Percentiles rank a stretch among this genome's conserved stretches.
Conservation (phyloP, 1,140 invertebrate genomes). For the Atta texana region DNA sequence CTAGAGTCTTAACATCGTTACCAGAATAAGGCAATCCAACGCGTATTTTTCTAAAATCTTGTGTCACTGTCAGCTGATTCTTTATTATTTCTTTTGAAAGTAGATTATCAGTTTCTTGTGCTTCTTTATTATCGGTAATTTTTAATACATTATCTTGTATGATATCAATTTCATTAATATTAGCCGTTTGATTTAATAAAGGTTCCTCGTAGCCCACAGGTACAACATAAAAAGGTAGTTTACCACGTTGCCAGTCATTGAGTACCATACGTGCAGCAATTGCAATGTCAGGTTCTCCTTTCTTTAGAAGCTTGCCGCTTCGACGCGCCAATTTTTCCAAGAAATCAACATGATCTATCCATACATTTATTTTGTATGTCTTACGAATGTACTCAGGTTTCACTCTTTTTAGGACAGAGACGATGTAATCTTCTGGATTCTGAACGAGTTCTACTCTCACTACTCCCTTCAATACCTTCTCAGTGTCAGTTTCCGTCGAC, state of each 20-base stretch:
- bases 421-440: constrained; percentile 98
- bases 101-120: constrained; percentile 73
- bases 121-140: constrained; percentile 19
- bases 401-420: constrained; percentile 94
- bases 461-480: constrained; percentile 98
- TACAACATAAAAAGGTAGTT: constrained; percentile 96
- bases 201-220: constrained; percentile 93
- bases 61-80: constrained; percentile 86
- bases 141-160: constrained; percentile 75
- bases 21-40: constrained; percentile 91
- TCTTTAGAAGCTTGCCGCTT: constrained; percentile 96
- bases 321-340: constrained; percentile 95
- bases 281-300: constrained; percentile 97
- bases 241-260: constrained; percentile 99
- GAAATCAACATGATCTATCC: constrained; percentile 95
- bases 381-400: constrained; percentile 95
- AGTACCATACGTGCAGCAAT: constrained; percentile 97
- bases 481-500: constrained; percentile 95
- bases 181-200: constrained; percentile 79
- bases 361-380: constrained; percentile 95
- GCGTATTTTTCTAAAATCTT: constrained; percentile 94
- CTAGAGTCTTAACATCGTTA: constrained; percentile 86
- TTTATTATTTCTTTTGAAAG: constrained; percentile 77
- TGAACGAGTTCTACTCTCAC: constrained; percentile 98
- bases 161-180: constrained; percentile 35